Evolutionary conservation across 2,797 vertebrate species (phyloP), one percentile per base, ranked within the genome.

Genomic region (Lepilemur ruficaudatus): DNA sequence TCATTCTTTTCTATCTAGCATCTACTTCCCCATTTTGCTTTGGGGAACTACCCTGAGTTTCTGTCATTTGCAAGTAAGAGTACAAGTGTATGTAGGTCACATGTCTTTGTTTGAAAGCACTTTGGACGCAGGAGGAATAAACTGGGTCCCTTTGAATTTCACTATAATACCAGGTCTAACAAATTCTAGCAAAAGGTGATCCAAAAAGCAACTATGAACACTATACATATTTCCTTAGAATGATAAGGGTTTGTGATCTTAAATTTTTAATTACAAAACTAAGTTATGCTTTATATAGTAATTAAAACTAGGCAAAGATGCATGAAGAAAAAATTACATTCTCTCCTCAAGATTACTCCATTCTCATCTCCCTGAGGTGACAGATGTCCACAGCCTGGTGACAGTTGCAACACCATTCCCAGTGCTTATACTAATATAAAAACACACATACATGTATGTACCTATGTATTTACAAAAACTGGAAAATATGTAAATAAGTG

Each of bases 161-260:
- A 89, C 69, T 79, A 81, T 76, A 93, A 63, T 48, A 63, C 17
- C 25, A 63, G 28, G 32, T 55, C 52, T 81, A 86, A 81, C 67
- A 76, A 93, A 93, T 86, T 82, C 13, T 70, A 78, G 32, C 52
- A 82, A 86, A 63, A 61, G 14, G 12, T 52, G 43, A 86, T 46
- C 55, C 63, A 59, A 93, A 93, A 70, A 90, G 43, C 67, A 82
- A 89, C 43, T 52, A 70, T 48, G 78, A 91, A 94, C 20, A 65
- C 28, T 63, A 30, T 4, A 73, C 2, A 48, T 20, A 22, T 55
- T 80, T 70, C 63, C 65, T 94, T 75, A 70, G 9, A 69, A 61
- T 43, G 22, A 80, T 38, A 38, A 78, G 30, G 35, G 30, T 63
- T 80, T 89, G 50, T 89, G 57, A 46, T 89, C 81, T 79, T 15